phyloP scores from a whole-genome alignment of 30 jellyfish, hydroid and myxozoan species.

The Sanderia malayensis region DNA sequence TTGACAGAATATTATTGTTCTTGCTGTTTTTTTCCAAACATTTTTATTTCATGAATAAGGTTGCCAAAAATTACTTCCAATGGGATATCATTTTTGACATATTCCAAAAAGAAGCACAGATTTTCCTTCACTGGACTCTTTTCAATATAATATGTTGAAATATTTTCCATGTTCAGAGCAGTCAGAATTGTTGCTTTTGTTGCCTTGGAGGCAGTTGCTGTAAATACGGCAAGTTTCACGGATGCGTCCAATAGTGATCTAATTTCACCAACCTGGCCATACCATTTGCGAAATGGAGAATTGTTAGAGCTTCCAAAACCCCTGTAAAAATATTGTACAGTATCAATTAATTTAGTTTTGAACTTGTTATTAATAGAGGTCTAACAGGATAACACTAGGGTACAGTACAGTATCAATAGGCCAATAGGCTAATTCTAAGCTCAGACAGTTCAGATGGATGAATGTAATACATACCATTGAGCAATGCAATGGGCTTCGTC shows the following conservation, averaged over 20 bases:
- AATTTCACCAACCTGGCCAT: constrained; percentile 12
- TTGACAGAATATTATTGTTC: constrained; percentile 23
- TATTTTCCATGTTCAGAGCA: constrained; percentile 3
- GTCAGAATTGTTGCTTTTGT: constrained; percentile 5
- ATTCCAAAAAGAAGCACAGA: constrained; percentile 9
- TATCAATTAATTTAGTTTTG: neutral
- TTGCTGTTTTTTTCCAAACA: neutral
- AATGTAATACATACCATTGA: neutral
- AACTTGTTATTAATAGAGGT: neutral
- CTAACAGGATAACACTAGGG: neutral
- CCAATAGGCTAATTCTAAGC: too few relatives aligned
- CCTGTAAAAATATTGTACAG: neutral
- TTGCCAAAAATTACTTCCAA: neutral
- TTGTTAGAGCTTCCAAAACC: constrained; percentile 4
- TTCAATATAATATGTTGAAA: neutral
- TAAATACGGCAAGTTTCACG: constrained; percentile 6
- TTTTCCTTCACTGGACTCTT: neutral
- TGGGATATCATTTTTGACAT: neutral
- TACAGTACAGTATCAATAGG: neutral
- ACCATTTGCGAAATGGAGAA: constrained; percentile 15
- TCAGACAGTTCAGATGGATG: neutral
- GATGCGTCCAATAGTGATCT: constrained; percentile 7
- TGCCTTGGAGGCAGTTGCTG: constrained; percentile 10
- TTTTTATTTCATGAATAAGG: constrained; percentile 3
- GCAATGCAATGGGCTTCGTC: neutral